A percentile compares a stretch with the other conserved stretches of the same genome.
Conservation (phyloP, 2,113 vertebrate genomes). For the Orthonyx spaldingii region DNA sequence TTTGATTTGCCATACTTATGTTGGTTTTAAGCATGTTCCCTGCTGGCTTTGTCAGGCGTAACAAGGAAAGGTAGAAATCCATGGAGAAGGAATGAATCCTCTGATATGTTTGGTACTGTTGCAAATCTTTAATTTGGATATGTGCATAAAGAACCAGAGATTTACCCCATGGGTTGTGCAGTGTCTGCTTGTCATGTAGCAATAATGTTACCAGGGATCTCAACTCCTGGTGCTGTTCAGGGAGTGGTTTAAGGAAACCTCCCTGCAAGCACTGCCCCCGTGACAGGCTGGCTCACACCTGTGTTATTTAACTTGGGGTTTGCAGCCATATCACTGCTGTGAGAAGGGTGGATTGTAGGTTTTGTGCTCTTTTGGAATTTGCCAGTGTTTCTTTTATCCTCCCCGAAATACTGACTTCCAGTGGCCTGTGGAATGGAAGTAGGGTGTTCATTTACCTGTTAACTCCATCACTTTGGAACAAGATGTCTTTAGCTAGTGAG, state of each 20-base stretch:
- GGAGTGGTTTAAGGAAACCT: not conserved
- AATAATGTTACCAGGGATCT: not conserved
- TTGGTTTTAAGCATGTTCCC: not conserved
- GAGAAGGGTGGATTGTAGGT: not conserved
- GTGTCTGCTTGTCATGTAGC: not conserved
- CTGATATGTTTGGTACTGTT: not conserved
- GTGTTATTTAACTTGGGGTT: fast-evolving
- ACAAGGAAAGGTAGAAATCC: not conserved
- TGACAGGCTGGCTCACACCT: not conserved
- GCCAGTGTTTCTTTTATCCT: not conserved
- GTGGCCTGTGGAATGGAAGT: not conserved
- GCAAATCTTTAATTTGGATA: not conserved
- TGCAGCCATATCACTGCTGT: not conserved
- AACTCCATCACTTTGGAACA: not conserved
- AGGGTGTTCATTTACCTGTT: not conserved
- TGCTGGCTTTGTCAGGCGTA: not conserved
- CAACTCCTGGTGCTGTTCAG: not conserved
- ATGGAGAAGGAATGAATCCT: not conserved
- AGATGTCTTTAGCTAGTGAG: not conserved
- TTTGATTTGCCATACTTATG: not conserved
- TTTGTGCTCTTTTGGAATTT: not conserved
- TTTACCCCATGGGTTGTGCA: fast-evolving
- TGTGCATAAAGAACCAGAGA: not conserved
- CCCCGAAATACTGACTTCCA: not conserved
- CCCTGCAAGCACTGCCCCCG: not conserved